A percentile compares a stretch with the other conserved stretches of the same genome.
phyloP scores from a whole-genome alignment of 2,797 vertebrate genomes.

The Tamandua tetradactyla region DNA sequence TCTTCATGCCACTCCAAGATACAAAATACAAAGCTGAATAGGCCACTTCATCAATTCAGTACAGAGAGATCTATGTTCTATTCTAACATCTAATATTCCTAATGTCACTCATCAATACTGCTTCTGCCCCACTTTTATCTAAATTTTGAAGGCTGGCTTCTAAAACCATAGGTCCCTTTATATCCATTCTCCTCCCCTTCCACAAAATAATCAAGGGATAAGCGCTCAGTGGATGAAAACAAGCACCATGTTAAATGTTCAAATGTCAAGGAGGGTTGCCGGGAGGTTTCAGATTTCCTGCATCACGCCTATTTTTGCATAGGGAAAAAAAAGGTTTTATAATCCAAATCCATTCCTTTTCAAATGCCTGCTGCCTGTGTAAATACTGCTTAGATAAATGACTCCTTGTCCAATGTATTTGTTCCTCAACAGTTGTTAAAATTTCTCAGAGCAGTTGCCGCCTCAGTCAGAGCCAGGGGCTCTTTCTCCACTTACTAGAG shows the following conservation, averaged over 20 bases:
- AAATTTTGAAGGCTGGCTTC: conserved; percentile 54
- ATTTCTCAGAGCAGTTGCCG: conserved; percentile 75
- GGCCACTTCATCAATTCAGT: neutral
- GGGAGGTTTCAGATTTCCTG: conserved; percentile 66
- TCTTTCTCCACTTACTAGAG: conserved; percentile 55
- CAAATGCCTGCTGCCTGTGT: conserved; percentile 51
- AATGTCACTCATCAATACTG: neutral
- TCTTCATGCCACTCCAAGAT: neutral
- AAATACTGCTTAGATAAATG: conserved; percentile 80
- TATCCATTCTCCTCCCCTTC: conserved; percentile 38
- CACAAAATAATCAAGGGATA: conserved; percentile 59
- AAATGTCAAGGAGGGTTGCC: conserved; percentile 40
- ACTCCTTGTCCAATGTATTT: conserved; percentile 72
- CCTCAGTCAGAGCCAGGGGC: conserved; percentile 47
- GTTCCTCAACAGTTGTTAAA: conserved; percentile 75
- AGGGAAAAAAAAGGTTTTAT: conserved; percentile 29
- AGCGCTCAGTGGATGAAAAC: conserved; percentile 45
- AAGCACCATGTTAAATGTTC: conserved; percentile 66
- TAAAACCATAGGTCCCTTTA: conserved; percentile 57
- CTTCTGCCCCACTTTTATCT: conserved; percentile 42
- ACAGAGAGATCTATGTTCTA: conserved; percentile 35
- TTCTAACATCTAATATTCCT: neutral
- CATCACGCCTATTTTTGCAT: conserved; percentile 35
- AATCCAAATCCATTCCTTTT: conserved; percentile 70
- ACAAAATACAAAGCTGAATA: conserved; percentile 28